Percentiles rank a stretch among this genome's conserved stretches.
Evolutionary conservation across 2,797 vertebrate genomes (phyloP).

Genomic region (Lacerta bilineata): DNA sequence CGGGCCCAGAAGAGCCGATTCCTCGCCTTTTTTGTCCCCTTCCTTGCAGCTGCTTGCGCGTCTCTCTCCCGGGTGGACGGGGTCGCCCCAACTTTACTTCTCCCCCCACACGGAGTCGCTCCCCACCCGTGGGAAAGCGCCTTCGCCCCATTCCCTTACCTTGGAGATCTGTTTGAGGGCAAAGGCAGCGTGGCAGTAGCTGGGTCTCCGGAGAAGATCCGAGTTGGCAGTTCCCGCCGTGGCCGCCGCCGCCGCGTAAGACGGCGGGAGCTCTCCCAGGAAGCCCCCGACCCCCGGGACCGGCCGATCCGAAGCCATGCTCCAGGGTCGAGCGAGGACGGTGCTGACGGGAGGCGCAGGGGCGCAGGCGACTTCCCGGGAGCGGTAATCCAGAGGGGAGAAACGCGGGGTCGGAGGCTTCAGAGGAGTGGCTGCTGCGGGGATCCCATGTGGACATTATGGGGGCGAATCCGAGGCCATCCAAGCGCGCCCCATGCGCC

Average conservation of each 20-base stretch:
- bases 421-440: conserved; percentile 19
- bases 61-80: not conserved
- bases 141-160: conserved; percentile 78
- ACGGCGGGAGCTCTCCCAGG: conserved; percentile 86
- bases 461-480: conserved; percentile 73
- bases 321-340: conserved; percentile 73
- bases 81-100: not conserved
- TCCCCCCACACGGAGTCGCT: not conserved
- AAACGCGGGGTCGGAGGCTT: conserved; percentile 13
- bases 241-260: conserved; percentile 80
- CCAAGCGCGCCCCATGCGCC: conserved; percentile 75
- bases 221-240: conserved; percentile 78
- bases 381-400: conserved; percentile 36
- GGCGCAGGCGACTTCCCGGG: not conserved
- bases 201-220: conserved; percentile 81
- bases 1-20: not conserved
- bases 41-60: not conserved
- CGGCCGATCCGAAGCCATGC: conserved; percentile 86
- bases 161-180: conserved; percentile 90
- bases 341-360: not conserved
- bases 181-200: conserved; percentile 87
- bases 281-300: conserved; percentile 70
- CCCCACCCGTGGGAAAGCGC: conserved; percentile 26
- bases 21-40: not conserved
- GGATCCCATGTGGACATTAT: conserved; percentile 29